Conservation (phyloP, 2,797 vertebrate species). For the Bufotes viridis region DNA sequence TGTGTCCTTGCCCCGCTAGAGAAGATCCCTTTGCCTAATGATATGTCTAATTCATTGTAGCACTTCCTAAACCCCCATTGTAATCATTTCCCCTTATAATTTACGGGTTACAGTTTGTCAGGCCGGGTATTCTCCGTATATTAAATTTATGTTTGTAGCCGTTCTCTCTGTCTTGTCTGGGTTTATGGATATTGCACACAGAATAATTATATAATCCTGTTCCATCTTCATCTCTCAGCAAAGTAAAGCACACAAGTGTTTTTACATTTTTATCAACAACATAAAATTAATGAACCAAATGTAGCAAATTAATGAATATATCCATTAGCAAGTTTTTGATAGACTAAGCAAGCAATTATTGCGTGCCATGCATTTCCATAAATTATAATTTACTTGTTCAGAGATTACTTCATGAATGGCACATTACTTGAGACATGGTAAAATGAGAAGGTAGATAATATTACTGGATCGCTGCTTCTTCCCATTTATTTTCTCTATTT, state of each 20-base stretch:
- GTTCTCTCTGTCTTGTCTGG: not conserved
- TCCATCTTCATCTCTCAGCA: constrained; percentile 62
- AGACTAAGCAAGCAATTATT: constrained; percentile 66
- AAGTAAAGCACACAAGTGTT: constrained; percentile 16
- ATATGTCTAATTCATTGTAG: constrained; percentile 69
- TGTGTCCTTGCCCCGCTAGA: constrained; percentile 69
- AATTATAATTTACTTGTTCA: constrained; percentile 55
- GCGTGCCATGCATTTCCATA: constrained; percentile 60
- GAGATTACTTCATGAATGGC: constrained; percentile 46
- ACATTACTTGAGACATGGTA: constrained; percentile 44
- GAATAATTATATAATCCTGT: constrained; percentile 28
- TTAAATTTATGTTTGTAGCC: not conserved
- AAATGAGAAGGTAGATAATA: constrained; percentile 44
- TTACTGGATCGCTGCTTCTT: constrained; percentile 15
- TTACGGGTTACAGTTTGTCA: not conserved
- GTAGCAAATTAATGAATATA: constrained; percentile 70
- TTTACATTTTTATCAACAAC: constrained; percentile 65
- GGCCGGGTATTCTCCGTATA: not conserved
- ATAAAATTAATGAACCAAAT: constrained; percentile 73
- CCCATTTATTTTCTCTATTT: constrained; percentile 30
- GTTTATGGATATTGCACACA: not conserved
- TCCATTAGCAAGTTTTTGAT: constrained; percentile 68
- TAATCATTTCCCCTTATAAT: constrained; percentile 51
- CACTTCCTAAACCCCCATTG: constrained; percentile 66
- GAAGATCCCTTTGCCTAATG: constrained; percentile 70